Evolutionary conservation across 2,113 vertebrate genomes (phyloP).

Genomic region (Diadophis punctatus): DNA sequence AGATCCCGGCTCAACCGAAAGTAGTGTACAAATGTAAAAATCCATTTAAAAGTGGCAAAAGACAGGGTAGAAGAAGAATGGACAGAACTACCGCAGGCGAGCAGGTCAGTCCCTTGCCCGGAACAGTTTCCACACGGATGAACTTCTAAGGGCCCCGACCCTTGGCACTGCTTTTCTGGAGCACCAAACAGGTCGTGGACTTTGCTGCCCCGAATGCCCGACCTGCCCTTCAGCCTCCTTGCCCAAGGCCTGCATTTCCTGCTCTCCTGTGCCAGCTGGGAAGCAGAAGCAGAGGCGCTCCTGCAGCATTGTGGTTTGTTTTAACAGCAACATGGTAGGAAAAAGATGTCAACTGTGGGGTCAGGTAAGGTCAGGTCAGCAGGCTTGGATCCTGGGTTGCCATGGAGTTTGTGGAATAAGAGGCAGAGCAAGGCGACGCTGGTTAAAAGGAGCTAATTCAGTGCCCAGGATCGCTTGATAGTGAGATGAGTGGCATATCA

Average conservation of each 20-base stretch:
- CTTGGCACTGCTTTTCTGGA: neutral
- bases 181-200: fast-evolving
- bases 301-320: neutral
- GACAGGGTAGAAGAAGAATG: neutral
- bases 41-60: neutral
- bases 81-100: neutral
- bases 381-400: constrained; percentile 34
- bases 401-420: constrained; percentile 60
- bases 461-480: neutral
- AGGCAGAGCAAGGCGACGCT: constrained; percentile 44
- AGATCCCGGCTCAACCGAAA: neutral
- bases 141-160: neutral
- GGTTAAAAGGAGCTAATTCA: constrained; percentile 12
- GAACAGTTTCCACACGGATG: neutral
- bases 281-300: neutral
- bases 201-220: neutral
- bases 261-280: fast-evolving
- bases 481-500: neutral
- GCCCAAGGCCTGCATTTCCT: neutral
- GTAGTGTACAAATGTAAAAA: neutral
- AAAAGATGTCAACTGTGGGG: constrained; percentile 38
- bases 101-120: neutral
- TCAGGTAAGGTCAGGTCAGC: constrained; percentile 32
- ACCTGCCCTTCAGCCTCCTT: neutral
- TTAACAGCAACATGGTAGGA: constrained; percentile 23